Base-by-base conservation (phyloP, 2,888 invertebrate genomes). In the Oligia fasciuncula region DNA sequence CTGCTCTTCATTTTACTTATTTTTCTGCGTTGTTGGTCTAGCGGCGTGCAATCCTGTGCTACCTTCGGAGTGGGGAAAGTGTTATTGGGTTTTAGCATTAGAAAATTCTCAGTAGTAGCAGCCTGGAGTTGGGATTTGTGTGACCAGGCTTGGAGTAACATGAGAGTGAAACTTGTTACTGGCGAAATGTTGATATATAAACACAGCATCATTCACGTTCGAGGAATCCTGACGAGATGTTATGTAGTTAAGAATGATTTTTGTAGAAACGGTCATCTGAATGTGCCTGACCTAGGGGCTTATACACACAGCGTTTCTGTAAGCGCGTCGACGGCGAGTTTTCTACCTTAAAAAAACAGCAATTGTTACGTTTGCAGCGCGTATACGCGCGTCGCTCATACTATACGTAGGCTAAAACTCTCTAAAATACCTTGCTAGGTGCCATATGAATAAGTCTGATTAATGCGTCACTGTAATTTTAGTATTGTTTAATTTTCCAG, bases 401-500 rank as follows among this genome's bases (percentile, higher is more conserved):
- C 29, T 29, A 17, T 62, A 17, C 2, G 14, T 19, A 19, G 0
- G 3, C 13, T 51, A 13, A 51, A 17, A n/a, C 49, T 49, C n/a
- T 29, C 9, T n/a, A 14, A 29, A 29, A 43, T 29, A 40, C 2
- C 40, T 40, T 2, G 29, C 74, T 29, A 73, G 51, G 51, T 51
- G n/a, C 0, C 14, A 51, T n/a, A 4, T 49, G 4, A 17, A 40
- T 71, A 40, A 51, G 51, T 17, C 19, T n/a, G 40, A 72, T 72
- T 19, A 40, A 51, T 11, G 6, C 14, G 9, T 5, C 14, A 23
- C n/a, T 43, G 19, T 54, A 14, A 46, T n/a, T 4, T 43, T 23
- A 51, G 14, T 51, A 35, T 74, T 75, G 76, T 76, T 67, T 62
- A 67, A 69, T 69, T 68, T 83, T n/a, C 35, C 83, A 14, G 54